Base-by-base conservation (phyloP, 2,113 vertebrate genomes). In the Hippocampus mohnikei region DNA sequence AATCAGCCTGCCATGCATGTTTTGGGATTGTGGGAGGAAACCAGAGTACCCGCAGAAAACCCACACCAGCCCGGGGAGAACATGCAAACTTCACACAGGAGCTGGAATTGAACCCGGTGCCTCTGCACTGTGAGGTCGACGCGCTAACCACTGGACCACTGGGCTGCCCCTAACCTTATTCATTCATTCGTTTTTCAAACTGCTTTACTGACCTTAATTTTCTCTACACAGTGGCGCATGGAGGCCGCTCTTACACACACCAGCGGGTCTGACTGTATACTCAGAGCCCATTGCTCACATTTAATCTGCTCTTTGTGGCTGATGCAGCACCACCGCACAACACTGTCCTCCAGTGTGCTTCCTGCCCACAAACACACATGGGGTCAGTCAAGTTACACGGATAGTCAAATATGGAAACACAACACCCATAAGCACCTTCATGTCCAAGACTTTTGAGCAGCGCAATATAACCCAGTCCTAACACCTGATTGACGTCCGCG, bases 251-350 rank as follows among this genome's bases (percentile, higher is more conserved):
- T 90, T 16, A 96, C 87, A 53, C 95, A 96, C 76, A 96, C 95
- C 63, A 96, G 73, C 0, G 95, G 95, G 84, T 95, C 89, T 0
- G 95, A 95, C 82, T 92, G 93, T 76, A 95, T 92, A 60, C 67
- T 95, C 60, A 96, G 87, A 21, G 95, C 95, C 95, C 95, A 96
- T 65, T 93, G 91, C 83, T 96, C 95, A 69, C 95, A 96, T 48
- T 96, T 96, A 69, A 55, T 92, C 77, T 94, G 92, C 75, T 96
- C 95, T 68, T 94, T 93, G 0, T 90, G 73, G 48, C 95, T 96
- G 71, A 96, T 94, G 70, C 95, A 96, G 89, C 95, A 96, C 95
- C 95, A 96, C 18, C 95, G 94, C 64, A 96, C 90, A 6, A 96
- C 88, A 3, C 94, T 95, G 90, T 95, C 94, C 80, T 95, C 93